Conservation (phyloP, 2,113 vertebrate species). For the Arizona elegans region DNA sequence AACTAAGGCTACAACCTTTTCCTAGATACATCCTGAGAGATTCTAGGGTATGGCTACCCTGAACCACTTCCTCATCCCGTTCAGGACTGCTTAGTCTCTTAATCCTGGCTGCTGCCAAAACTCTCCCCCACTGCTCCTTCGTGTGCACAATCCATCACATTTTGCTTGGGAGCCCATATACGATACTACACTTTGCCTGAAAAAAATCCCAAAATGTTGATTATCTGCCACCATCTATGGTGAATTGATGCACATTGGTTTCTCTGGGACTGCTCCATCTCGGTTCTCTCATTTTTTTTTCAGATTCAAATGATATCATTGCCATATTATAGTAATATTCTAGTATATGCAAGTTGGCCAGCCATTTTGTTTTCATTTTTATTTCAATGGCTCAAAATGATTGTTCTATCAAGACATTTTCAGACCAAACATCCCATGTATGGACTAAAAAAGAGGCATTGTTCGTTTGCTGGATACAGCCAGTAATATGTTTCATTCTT, state of each 20-base stretch:
- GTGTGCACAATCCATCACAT: not conserved
- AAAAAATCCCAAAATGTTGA: constrained; percentile 30
- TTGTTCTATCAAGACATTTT: not conserved
- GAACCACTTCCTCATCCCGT: not conserved
- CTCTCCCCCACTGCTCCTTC: not conserved
- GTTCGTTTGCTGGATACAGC: not conserved
- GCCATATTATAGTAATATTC: not conserved
- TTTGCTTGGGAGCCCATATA: not conserved
- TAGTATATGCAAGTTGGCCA: not conserved
- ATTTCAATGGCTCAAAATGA: not conserved
- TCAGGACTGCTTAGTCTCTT: not conserved
- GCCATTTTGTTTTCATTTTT: not conserved
- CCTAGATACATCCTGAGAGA: not conserved
- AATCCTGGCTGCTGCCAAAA: not conserved
- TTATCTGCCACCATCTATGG: constrained; percentile 54
- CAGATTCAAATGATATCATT: not conserved
- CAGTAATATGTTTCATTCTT: not conserved
- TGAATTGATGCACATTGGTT: not conserved
- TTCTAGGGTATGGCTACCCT: not conserved
- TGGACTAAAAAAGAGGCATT: not conserved
- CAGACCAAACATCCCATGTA: not conserved
- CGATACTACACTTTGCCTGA: constrained; percentile 25
- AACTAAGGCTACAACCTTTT: not conserved
- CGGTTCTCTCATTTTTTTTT: not conserved
- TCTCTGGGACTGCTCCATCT: not conserved